Evolutionary conservation across 2,113 vertebrate genomes (phyloP).

Genomic region (Apodemus sylvaticus): DNA sequence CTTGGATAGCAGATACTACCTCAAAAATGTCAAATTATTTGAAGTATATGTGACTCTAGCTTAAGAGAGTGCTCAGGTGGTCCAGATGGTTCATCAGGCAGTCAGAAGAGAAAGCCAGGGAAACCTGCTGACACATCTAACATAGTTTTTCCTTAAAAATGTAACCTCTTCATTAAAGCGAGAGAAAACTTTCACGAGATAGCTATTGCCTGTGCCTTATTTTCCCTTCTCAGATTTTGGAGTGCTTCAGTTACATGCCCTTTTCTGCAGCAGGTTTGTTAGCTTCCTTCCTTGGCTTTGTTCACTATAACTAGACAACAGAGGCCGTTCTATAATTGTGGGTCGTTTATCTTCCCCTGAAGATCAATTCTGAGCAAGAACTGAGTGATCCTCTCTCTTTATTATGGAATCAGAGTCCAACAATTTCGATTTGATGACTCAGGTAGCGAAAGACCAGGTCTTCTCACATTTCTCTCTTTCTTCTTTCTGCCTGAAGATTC

Average conservation of each 20-base stretch:
- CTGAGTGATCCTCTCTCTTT: constrained; percentile 29
- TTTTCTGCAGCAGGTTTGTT: neutral
- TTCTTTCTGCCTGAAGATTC: constrained; percentile 32
- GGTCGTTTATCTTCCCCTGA: constrained; percentile 56
- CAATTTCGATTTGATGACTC: constrained; percentile 56
- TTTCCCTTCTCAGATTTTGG: neutral
- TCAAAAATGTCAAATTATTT: neutral
- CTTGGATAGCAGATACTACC: neutral
- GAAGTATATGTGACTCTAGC: neutral
- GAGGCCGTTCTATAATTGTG: neutral
- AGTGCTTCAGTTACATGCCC: neutral
- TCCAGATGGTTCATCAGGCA: neutral
- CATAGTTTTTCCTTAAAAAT: neutral
- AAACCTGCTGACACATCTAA: neutral
- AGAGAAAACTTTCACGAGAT: neutral
- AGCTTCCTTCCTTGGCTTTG: constrained; percentile 2
- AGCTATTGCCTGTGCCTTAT: neutral
- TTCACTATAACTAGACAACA: neutral
- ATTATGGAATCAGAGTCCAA: constrained; percentile 30
- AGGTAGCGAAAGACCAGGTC: constrained; percentile 5
- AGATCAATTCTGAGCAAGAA: constrained; percentile 57
- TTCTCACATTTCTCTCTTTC: constrained; percentile 30
- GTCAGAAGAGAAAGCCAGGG: neutral
- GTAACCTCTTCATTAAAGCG: neutral
- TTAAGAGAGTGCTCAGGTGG: neutral